phyloP scores from a whole-genome alignment of 2,888 invertebrate genomes.

The Norana najaformis region DNA sequence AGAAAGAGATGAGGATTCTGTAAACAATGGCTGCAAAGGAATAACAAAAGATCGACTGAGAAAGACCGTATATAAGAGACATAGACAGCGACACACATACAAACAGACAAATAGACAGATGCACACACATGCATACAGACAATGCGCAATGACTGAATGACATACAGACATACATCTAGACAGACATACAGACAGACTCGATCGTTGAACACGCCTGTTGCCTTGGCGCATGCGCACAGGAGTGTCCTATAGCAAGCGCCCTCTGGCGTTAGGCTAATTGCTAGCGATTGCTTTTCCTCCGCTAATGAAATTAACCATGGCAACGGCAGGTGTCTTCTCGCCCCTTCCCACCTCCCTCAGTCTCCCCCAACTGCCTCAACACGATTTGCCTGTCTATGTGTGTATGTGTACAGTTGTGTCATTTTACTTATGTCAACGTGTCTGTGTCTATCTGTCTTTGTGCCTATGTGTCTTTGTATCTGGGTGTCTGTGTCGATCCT shows the following conservation, averaged over 20 bases:
- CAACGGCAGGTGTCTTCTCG: background rate
- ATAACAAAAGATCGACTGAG: no score
- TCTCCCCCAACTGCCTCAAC: conserved; percentile 10
- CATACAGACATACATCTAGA: background rate
- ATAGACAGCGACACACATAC: no score
- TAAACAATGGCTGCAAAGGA: no score
- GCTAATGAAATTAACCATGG: background rate
- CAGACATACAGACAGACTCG: no score
- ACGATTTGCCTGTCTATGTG: background rate
- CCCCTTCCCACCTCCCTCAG: background rate
- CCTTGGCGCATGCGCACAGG: background rate
- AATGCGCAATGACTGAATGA: background rate
- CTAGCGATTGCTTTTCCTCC: background rate
- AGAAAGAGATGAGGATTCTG: no score
- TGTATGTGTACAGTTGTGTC: background rate
- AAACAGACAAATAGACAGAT: no score
- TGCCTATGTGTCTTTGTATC: no score
- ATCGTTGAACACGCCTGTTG: background rate
- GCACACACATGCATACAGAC: background rate
- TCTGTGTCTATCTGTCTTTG: no score
- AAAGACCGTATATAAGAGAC: no score
- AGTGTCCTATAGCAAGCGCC: background rate
- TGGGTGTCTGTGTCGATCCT: no score
- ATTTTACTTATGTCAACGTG: background rate
- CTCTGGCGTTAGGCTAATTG: background rate